Conservation (phyloP, 1,140 invertebrate genomes). For the Calliphora vicina region DNA sequence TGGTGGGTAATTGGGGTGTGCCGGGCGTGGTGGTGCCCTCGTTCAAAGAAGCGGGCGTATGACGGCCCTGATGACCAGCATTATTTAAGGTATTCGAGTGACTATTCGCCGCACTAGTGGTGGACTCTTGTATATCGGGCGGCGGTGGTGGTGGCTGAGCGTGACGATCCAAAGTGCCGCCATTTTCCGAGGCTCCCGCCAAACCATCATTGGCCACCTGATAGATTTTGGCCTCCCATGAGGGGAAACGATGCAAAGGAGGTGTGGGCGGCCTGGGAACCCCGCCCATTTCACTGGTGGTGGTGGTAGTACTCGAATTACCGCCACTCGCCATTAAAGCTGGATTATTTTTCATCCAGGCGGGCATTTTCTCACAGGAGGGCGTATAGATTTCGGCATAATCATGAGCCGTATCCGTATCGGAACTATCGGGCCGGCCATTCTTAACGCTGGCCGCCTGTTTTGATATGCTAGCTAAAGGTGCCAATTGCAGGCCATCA, state of each 20-base stretch:
- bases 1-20: constrained; percentile 61
- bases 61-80: constrained; percentile 28
- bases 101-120: constrained; percentile 48
- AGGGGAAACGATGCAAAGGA: constrained; percentile 87
- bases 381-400: constrained; percentile 95
- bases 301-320: constrained; percentile 65
- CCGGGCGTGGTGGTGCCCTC: constrained; percentile 42
- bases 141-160: constrained; percentile 37
- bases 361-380: constrained; percentile 74
- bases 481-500: constrained; percentile 65
- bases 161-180: constrained; percentile 15
- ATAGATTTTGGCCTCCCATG: constrained; percentile 95
- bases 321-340: constrained; percentile 64
- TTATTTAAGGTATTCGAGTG: constrained; percentile 39
- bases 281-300: constrained; percentile 62
- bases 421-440: constrained; percentile 67
- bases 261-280: constrained; percentile 83
- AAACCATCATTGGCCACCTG: constrained; percentile 87
- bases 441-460: constrained; percentile 45
- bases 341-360: constrained; percentile 66
- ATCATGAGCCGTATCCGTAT: constrained; percentile 82
- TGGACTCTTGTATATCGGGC: constrained; percentile 51
- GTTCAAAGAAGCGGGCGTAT: constrained; percentile 39
- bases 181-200: constrained; percentile 48
- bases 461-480: constrained; percentile 63